Conservation (phyloP, 2,797 vertebrate genomes). For the Gymnoscopelus microlampas region DNA sequence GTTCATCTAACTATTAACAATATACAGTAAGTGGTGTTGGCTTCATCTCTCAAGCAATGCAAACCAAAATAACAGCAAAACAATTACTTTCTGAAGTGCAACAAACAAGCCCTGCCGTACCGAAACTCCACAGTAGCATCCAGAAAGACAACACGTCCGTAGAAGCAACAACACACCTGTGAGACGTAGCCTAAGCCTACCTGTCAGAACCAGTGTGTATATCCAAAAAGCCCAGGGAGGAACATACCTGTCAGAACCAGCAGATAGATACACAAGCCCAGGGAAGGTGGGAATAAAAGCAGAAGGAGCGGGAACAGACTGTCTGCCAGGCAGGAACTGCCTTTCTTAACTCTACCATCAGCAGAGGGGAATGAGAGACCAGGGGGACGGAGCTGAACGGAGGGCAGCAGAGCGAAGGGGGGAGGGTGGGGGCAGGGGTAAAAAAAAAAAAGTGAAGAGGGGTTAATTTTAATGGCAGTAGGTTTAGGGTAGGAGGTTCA, state of each 20-base stretch:
- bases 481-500: slow-evolving; percentile 26
- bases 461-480: slow-evolving; percentile 46
- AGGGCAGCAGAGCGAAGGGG: slow-evolving; percentile 1
- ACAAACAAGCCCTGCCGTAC: not conserved
- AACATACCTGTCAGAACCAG: slow-evolving; percentile 5
- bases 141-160: slow-evolving; percentile 35
- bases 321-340: slow-evolving; percentile 73
- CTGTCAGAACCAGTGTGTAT: not conserved
- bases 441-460: slow-evolving; percentile 7
- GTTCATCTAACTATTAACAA: no score
- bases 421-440: not conserved
- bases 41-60: no score
- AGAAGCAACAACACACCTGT: not conserved
- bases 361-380: slow-evolving; percentile 41
- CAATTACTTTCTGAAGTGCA: not conserved
- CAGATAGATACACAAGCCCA: slow-evolving; percentile 13
- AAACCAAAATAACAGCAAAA: no score
- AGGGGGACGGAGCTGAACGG: slow-evolving; percentile 11
- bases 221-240: not conserved
- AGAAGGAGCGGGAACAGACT: slow-evolving; percentile 42
- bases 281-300: slow-evolving; percentile 29
- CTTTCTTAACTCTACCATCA: slow-evolving; percentile 72
- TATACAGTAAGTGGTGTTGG: no score
- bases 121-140: not conserved
- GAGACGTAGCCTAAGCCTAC: slow-evolving; percentile 12